These are phyloP conservation scores for Drosophila multiciliata DNA, from an alignment of 2,888 invertebrate genomes.

Conservation along the genomic window DNA sequence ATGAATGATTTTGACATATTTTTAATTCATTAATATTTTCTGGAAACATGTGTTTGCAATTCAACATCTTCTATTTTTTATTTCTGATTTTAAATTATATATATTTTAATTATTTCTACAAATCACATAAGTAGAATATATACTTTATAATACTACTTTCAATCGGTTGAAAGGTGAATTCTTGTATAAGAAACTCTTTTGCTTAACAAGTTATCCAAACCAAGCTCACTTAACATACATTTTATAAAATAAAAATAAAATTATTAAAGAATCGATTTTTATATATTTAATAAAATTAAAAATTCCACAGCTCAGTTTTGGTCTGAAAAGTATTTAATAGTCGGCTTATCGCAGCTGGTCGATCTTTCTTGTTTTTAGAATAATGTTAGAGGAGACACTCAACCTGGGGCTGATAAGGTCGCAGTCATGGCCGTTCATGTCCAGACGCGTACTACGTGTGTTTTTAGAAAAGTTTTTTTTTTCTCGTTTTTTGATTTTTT, in stretches of 20 bases:
- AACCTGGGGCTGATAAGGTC: conserved; percentile 55
- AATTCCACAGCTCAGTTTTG: neutral
- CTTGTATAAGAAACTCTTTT: neutral
- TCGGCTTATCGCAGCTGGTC: neutral
- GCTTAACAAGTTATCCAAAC: neutral
- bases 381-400: conserved; percentile 17
- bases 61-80: neutral
- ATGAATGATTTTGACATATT: no score
- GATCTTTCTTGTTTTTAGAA: neutral
- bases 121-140: no score
- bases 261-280: neutral
- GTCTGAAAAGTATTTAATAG: neutral
- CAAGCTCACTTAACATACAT: neutral
- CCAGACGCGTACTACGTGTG: conserved; percentile 44
- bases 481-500: neutral
- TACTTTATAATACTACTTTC: no score
- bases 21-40: no score
- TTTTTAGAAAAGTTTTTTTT: conserved; percentile 1
- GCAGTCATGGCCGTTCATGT: conserved; percentile 70
- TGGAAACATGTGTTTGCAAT: no score
- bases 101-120: neutral
- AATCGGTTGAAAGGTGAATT: neutral
- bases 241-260: neutral
- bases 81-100: neutral
- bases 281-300: neutral